Evolutionary conservation across 2,888 invertebrate species (phyloP).

Genomic region (Netelia fuscicornis): DNA sequence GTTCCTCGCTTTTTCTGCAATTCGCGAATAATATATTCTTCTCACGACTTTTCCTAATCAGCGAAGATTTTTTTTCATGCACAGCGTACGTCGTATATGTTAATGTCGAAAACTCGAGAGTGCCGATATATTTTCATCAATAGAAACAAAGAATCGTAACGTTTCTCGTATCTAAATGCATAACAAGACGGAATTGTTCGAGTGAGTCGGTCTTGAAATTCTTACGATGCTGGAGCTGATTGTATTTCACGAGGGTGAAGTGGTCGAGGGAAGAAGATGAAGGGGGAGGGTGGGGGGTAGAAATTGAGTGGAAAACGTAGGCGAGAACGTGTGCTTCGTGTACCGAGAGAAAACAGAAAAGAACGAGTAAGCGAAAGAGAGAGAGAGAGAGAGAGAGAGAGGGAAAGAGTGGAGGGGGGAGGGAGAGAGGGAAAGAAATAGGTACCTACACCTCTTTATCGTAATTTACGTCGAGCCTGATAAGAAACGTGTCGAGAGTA

Average conservation of each 20-base stretch:
- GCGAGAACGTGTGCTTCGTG: constrained; percentile 43
- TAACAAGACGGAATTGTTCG: constrained; percentile 44
- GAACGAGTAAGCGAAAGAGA: background rate
- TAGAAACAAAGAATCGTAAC: background rate
- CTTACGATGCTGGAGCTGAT: constrained; percentile 68
- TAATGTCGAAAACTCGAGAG: background rate
- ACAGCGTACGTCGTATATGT: background rate
- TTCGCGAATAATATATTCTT: background rate
- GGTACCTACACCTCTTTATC: constrained; percentile 66
- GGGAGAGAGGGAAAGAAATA: constrained; percentile 64
- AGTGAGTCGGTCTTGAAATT: constrained; percentile 69
- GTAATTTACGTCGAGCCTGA: constrained; percentile 75
- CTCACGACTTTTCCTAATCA: background rate
- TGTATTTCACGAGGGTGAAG: constrained; percentile 57
- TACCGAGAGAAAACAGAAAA: constrained; percentile 39
- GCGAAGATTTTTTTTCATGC: background rate
- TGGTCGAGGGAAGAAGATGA: background rate
- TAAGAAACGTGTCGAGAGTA: constrained; percentile 76
- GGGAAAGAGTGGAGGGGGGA: constrained; percentile 23
- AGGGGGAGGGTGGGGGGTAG: background rate
- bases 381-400: background rate
- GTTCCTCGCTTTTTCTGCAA: background rate
- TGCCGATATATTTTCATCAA: constrained; percentile 5
- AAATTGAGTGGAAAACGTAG: constrained; percentile 38
- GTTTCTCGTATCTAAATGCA: constrained; percentile 28